phyloP scores from a whole-genome alignment of 2,888 invertebrate genomes.

The Atrina japonica region DNA sequence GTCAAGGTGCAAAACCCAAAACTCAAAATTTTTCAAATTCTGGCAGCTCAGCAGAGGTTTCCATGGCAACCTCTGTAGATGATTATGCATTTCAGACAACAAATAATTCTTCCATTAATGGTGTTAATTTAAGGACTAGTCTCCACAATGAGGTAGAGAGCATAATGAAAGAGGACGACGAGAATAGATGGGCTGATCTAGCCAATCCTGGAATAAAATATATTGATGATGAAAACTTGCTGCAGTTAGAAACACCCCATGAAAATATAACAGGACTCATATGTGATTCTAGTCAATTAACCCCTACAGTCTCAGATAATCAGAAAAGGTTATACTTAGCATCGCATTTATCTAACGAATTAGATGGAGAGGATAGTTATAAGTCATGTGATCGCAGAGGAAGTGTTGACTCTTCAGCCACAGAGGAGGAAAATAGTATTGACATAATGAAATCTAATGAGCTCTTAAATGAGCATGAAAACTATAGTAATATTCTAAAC shows the following conservation, averaged over 20 bases:
- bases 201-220: constrained; percentile 80
- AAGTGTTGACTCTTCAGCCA: constrained; percentile 45
- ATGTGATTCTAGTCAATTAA: constrained; percentile 66
- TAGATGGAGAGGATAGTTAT: constrained; percentile 38
- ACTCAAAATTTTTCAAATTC: constrained; percentile 28
- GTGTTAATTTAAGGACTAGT: constrained; percentile 28
- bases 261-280: constrained; percentile 53
- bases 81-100: constrained; percentile 1
- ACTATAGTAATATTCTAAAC: constrained; percentile 10
- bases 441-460: too few relatives aligned
- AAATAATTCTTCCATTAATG: constrained; percentile 19
- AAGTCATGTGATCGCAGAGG: constrained; percentile 47
- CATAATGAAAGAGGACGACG: constrained; percentile 38
- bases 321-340: constrained; percentile 58
- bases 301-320: constrained; percentile 51
- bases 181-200: constrained; percentile 77
- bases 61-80: neutral
- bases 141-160: constrained; percentile 38
- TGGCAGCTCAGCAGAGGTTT: constrained; percentile 17
- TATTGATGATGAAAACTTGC: constrained; percentile 85
- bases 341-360: constrained; percentile 33
- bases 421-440: constrained; percentile 42
- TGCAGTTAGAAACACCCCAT: constrained; percentile 43
- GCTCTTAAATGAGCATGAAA: constrained; percentile 28
- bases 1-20: constrained; percentile 64